Conservation (phyloP, 2,888 invertebrate species). For the Cylloceria caligata region DNA sequence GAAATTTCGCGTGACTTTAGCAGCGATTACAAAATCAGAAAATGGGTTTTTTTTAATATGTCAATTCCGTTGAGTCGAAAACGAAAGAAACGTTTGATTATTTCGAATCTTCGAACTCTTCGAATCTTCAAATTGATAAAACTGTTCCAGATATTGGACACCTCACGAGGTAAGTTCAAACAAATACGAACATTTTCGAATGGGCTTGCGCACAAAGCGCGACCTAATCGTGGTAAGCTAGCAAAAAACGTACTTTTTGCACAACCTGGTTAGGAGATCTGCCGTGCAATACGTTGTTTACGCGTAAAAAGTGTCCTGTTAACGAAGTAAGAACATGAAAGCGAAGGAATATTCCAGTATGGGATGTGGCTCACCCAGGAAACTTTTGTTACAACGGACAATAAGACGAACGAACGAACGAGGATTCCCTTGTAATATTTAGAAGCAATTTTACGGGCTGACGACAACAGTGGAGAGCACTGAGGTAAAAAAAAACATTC, state of each 20-base stretch:
- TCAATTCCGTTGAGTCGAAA: too few relatives aligned
- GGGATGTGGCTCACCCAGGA: background rate
- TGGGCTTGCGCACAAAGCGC: too few relatives aligned
- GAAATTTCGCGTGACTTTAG: too few relatives aligned
- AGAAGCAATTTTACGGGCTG: slow-evolving; percentile 17
- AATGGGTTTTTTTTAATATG: too few relatives aligned
- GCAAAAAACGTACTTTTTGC: background rate
- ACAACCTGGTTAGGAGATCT: background rate
- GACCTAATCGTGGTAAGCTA: too few relatives aligned
- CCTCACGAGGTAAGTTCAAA: too few relatives aligned
- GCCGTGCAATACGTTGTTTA: background rate
- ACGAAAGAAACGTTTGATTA: too few relatives aligned
- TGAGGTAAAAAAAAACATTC: background rate
- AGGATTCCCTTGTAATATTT: slow-evolving; percentile 15
- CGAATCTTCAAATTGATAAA: too few relatives aligned
- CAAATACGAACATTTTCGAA: too few relatives aligned
- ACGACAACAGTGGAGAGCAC: background rate
- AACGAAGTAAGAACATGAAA: background rate
- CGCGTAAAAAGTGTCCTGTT: background rate
- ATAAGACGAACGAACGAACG: background rate
- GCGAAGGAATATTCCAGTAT: background rate
- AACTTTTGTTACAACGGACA: background rate
- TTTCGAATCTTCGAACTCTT: too few relatives aligned
- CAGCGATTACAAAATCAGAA: too few relatives aligned
- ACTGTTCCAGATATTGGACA: too few relatives aligned